Conservation (phyloP, 1,140 invertebrate species). For the Lineus longissimus region DNA sequence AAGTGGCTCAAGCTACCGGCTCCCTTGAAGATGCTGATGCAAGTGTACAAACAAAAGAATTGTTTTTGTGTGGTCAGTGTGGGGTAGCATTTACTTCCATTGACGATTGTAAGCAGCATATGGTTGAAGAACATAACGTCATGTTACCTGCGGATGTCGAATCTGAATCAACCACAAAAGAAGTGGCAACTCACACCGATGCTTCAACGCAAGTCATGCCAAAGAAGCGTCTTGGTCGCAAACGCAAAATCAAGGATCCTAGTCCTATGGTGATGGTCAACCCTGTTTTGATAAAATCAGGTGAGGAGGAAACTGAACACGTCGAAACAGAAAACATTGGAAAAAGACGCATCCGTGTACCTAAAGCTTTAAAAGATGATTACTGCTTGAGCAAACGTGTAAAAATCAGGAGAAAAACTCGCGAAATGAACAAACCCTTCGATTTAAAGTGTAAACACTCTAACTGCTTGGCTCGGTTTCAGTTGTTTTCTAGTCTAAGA, state of each 20-base stretch:
- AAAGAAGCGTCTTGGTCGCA: conserved; percentile 32
- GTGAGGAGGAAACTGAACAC: background rate
- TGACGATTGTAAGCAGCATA: conserved; percentile 48
- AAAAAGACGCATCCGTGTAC: conserved; percentile 33
- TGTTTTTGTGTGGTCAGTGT: conserved; percentile 51
- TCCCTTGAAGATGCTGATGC: background rate
- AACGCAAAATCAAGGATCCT: conserved; percentile 21
- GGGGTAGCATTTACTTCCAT: conserved; percentile 42
- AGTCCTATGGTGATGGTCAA: conserved; percentile 21
- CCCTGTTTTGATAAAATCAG: background rate
- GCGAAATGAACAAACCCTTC: conserved; percentile 3
- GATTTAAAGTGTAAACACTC: conserved; percentile 3
- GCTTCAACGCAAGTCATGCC: conserved; percentile 32
- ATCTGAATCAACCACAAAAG: background rate
- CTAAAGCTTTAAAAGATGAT: conserved; percentile 42
- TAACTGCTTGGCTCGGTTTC: background rate
- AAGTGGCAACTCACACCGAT: conserved; percentile 22
- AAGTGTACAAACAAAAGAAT: conserved; percentile 28
- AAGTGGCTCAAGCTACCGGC: conserved; percentile 27
- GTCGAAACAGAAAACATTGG: conserved; percentile 15
- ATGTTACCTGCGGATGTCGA: conserved; percentile 8
- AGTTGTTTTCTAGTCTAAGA: conserved; percentile 51
- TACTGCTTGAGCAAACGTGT: conserved; percentile 37
- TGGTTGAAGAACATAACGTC: conserved; percentile 37
- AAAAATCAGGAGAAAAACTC: conserved; percentile 19